Conservation (phyloP, 2,888 invertebrate genomes). For the Keiferia lycopersicella region DNA sequence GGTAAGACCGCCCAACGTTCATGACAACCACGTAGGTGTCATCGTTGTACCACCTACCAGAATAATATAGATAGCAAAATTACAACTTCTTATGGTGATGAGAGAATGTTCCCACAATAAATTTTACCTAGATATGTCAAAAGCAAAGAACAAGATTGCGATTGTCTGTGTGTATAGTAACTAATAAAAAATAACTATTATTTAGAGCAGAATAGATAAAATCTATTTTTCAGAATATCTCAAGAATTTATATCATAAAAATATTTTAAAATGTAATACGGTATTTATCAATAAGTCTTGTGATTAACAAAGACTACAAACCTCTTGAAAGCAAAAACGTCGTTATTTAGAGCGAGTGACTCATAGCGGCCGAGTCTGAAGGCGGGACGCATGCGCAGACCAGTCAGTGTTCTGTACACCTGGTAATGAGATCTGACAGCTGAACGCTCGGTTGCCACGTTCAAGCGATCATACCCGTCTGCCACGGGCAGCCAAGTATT, state of each 20-base stretch:
- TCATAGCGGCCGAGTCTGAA: constrained; percentile 76
- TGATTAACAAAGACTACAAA: constrained; percentile 41
- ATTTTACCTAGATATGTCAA: too few relatives aligned
- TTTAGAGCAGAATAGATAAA: too few relatives aligned
- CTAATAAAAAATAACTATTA: too few relatives aligned
- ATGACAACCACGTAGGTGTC: constrained; percentile 77
- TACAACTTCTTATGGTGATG: too few relatives aligned
- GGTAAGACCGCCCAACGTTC: constrained; percentile 77
- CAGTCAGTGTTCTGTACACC: constrained; percentile 72
- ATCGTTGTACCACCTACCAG: constrained; percentile 67
- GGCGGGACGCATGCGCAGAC: constrained; percentile 77
- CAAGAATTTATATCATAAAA: too few relatives aligned
- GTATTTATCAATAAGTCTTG: too few relatives aligned
- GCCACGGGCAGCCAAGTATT: constrained; percentile 86
- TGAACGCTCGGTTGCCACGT: constrained; percentile 78
- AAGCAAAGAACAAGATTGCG: too few relatives aligned
- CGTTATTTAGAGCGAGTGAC: constrained; percentile 72
- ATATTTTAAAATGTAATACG: too few relatives aligned
- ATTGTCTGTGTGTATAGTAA: too few relatives aligned
- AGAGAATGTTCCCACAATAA: too few relatives aligned
- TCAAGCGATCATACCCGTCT: constrained; percentile 79
- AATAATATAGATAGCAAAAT: neutral
- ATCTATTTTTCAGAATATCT: too few relatives aligned
- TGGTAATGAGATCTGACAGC: constrained; percentile 79
- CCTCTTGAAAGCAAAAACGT: constrained; percentile 82